Conservation (phyloP, 2,888 invertebrate species). For the Aphidius colemani region DNA sequence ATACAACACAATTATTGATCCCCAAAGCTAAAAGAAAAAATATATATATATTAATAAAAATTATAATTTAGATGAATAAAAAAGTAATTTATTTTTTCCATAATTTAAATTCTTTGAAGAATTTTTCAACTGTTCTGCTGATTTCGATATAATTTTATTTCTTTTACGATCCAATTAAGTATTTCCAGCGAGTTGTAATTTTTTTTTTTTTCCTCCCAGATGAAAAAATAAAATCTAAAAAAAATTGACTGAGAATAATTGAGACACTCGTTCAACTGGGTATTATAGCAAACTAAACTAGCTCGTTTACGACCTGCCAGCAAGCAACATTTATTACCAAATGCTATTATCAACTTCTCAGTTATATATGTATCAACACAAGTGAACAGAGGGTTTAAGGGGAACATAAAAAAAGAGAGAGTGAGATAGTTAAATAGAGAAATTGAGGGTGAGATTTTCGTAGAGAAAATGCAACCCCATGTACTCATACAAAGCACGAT, state of each 20-base stretch:
- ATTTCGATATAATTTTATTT: no score
- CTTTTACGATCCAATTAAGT: no score
- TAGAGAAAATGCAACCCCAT: conserved; percentile 44
- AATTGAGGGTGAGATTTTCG: conserved; percentile 12
- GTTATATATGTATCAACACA: conserved; percentile 16
- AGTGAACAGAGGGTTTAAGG: conserved; percentile 7
- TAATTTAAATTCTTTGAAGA: conserved; percentile 1
- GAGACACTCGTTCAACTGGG: not conserved
- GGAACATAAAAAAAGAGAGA: conserved; percentile 2
- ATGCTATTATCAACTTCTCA: conserved; percentile 41
- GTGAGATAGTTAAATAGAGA: conserved; percentile 21
- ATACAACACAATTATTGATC: conserved; percentile 19
- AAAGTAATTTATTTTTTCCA: conserved; percentile 23
- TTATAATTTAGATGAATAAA: not conserved
- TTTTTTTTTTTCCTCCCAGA: conserved; percentile 5
- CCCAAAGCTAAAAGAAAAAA: not conserved
- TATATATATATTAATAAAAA: no score
- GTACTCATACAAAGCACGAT: conserved; percentile 21
- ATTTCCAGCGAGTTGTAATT: not conserved
- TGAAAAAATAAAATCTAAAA: not conserved
- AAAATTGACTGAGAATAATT: not conserved
- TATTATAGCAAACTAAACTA: conserved; percentile 17
- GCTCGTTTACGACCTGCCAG: conserved; percentile 29
- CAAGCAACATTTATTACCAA: conserved; percentile 33
- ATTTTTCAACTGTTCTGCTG: no score